Evolutionary conservation across 2,797 vertebrate species (phyloP), one percentile per base, ranked within the genome.

Genomic region (Acanthiza pusilla): DNA sequence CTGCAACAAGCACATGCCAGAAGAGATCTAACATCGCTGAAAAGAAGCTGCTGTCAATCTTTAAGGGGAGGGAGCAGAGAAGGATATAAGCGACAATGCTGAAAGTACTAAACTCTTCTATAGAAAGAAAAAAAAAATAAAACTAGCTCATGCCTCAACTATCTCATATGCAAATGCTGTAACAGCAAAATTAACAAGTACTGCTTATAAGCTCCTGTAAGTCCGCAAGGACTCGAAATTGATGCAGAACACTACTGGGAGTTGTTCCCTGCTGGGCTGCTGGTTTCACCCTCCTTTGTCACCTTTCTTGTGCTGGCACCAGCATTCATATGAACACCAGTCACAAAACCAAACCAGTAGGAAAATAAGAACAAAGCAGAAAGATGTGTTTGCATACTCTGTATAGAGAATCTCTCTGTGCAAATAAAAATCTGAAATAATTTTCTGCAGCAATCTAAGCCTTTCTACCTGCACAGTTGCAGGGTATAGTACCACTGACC

Each of bases 61-160:
- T 65, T 40, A 58, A 21, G 4, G 12, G 27, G 8, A 58, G 6
- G 2, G 19, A 90, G 16, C 5, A 68, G 32, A 72, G 22, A 72
- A 57, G 22, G 43, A 26, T 17, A 1, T 4, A 54, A 38, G 20
- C 0, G 3, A 48, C 3, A 2, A 54, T 12, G 23, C 26, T 61
- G 15, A 36, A 91, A 86, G 47, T 21, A 36, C 27, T 43, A 11
- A 74, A 67, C 8, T 70, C 43, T 50, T 62, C 15, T 22, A 22
- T 2, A 43, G 40, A 38, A 78, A 62, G 7, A 4, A 11, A 30
- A 72, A 53, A 7, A 72, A 53, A 7, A 9, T 20, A 75, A 83
- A 84, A 34, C 20, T 2, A 11, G 8, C 32, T 80, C 32, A 61
- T 6, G 2, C 7, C 34, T 23, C 13, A 7, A 60, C 5, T 32